Percentiles rank a stretch among this genome's conserved stretches.
These are phyloP conservation scores for Bimastos eiseni DNA, from an alignment of 2,888 invertebrate genomes.

Conservation along the genomic window DNA sequence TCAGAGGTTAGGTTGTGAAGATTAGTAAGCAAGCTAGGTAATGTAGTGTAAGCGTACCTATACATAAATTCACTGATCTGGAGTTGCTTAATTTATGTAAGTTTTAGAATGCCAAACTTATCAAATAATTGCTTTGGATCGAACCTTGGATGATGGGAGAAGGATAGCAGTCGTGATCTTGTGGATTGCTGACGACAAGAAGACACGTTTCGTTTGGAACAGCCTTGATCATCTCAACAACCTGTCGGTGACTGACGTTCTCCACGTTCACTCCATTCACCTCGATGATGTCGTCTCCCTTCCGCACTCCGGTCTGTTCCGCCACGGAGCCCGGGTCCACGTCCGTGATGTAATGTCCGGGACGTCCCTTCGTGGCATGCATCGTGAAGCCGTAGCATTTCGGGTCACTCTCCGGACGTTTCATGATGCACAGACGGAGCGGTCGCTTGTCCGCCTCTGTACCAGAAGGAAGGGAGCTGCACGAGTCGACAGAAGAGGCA, in stretches of 20 bases:
- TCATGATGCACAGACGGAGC: conserved; percentile 1
- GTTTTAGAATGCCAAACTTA: too few species aligned
- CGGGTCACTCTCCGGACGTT: neutral
- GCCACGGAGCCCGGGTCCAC: conserved; percentile 39
- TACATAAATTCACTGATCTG: too few species aligned
- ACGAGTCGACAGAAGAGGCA: neutral
- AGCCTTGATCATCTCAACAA: conserved; percentile 85
- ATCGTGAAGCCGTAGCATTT: conserved; percentile 40
- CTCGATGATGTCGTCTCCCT: conserved; percentile 38
- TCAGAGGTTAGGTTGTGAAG: too few species aligned
- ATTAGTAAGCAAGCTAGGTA: too few species aligned
- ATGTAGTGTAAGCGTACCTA: too few species aligned
- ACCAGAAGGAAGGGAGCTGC: neutral
- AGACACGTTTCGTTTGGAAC: conserved; percentile 78
- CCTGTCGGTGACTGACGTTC: neutral
- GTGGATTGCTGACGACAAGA: conserved; percentile 75
- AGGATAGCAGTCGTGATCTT: neutral
- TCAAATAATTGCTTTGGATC: too few species aligned
- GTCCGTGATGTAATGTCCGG: conserved; percentile 34
- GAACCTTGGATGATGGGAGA: neutral
- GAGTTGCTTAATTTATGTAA: too few species aligned
- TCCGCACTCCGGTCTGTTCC: conserved; percentile 31
- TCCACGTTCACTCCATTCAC: conserved; percentile 39
- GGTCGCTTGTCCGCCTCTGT: neutral
- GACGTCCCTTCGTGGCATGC: conserved; percentile 33